Evolutionary conservation across 2,888 invertebrate species (phyloP), one percentile per base, ranked within the genome.

Genomic region (Euclidia mi): DNA sequence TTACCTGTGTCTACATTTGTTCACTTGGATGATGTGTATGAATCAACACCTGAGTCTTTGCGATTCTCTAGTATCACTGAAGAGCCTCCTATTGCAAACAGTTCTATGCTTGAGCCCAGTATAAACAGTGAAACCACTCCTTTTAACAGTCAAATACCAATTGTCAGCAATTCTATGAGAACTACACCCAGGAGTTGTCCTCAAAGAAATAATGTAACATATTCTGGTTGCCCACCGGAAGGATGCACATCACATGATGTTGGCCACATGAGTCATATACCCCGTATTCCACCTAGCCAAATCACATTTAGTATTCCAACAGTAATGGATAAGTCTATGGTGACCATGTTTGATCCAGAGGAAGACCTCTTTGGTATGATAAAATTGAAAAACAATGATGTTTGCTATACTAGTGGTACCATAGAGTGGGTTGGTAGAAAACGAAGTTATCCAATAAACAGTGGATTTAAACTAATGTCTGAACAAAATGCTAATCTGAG

Each of bases 401-500:
- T 94, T 2, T 94, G 94, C 70, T 94, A 94, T 60, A 94, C 94
- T 2, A 93, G 90, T 76, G 94, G 94, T 1, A 90, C 88, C 4
- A 93, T 94, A 51, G 94, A 94, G 63, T 94, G 94, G 94, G 92
- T 94, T 10, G 94, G 94, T 11, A 85, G 88, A 50, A 94, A 94
- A 61, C 81, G 92, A 65, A 89, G 82, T 67, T 92, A 84, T 65
- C 93, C 93, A 56, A 74, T 93, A 46, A 93, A 93, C 56, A 89
- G 87, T 78, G 93, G 94, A 3, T 94, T 94, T 75, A 94, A 94
- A 87, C 74, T 90, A 56, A 75, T 93, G 9, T 80, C 76, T 74
- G 85, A 85, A 40, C 70, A 73, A 32, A 90, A 88, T 48, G 82
- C 84, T 25, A 58, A 67, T 31, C 28, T 61, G 14, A 45, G 10